Evolutionary conservation across 1,140 invertebrate genomes (phyloP).

Genomic region (Aplysia californica): DNA sequence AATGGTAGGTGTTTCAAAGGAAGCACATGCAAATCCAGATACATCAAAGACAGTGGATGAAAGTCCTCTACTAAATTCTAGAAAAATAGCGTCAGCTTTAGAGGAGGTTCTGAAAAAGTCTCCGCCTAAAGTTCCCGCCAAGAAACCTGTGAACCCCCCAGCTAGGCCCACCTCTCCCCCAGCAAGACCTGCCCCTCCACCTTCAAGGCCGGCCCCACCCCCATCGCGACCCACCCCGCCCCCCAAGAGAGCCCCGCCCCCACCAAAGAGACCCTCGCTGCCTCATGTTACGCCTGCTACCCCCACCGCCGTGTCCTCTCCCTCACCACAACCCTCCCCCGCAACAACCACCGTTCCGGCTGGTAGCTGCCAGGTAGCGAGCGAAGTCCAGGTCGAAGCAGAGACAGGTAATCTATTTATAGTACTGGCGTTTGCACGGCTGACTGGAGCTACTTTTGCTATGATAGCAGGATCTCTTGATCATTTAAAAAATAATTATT

Average conservation of each 20-base stretch:
- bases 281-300: too few species aligned
- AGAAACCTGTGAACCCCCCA: neutral
- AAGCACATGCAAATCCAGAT: neutral
- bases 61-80: too few species aligned
- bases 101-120: neutral
- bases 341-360: neutral
- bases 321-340: neutral
- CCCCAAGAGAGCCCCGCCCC: neutral
- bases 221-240: neutral
- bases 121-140: neutral
- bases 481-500: too few species aligned
- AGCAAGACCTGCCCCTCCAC: neutral
- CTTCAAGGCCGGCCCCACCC: neutral
- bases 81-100: neutral
- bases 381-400: too few species aligned
- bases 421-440: too few species aligned
- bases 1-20: neutral
- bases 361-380: neutral
- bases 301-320: too few species aligned
- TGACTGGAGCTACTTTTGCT: too few species aligned
- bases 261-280: neutral
- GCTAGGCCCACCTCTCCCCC: conserved; percentile 1
- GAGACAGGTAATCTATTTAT: too few species aligned
- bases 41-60: neutral
- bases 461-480: too few species aligned